phyloP scores from a whole-genome alignment of 2,797 vertebrate genomes.

The Masticophis lateralis region DNA sequence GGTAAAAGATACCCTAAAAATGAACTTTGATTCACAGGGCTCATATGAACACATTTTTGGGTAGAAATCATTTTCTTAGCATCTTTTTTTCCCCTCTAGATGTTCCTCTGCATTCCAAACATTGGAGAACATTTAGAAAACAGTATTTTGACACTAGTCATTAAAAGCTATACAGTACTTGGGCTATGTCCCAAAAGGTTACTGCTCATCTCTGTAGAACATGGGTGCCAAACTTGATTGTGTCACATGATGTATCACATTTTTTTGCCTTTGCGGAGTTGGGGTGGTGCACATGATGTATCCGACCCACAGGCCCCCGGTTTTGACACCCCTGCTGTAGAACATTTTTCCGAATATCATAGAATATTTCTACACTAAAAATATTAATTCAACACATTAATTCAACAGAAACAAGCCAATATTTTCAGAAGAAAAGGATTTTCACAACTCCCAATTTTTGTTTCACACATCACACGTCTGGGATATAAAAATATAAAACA shows the following conservation, averaged over 20 bases:
- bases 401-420: background rate
- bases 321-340: background rate
- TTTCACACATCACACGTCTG: background rate
- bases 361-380: too few relatives aligned
- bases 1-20: background rate
- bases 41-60: background rate
- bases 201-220: background rate
- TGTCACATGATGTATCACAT: background rate
- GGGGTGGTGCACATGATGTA: background rate
- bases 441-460: background rate
- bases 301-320: background rate
- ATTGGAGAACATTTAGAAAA: background rate
- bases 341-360: background rate
- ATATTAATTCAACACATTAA: too few relatives aligned
- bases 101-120: too few relatives aligned
- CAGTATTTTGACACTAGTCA: background rate
- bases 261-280: background rate
- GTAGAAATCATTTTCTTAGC: background rate
- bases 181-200: background rate
- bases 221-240: accelerated
- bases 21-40: background rate
- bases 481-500: background rate
- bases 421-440: background rate
- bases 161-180: background rate
- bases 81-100: background rate